Evolutionary conservation across 1,140 invertebrate species (phyloP).

Genomic region (Drosophila melanogaster): Release_6_plus_ISO1_MT NT_033779.5:277001-277500

Average conservation of each 20-base stretch:
- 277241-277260: constrained; percentile 29
- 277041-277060: constrained; percentile 44
- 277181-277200: constrained; percentile 45
- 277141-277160: constrained; percentile 56
- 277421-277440: background rate
- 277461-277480: no score
- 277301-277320: background rate
- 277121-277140: constrained; percentile 46
- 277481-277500: background rate
- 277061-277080: constrained; percentile 19
- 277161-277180: constrained; percentile 43
- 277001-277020: constrained; percentile 80
- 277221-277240: constrained; percentile 31
- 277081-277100: constrained; percentile 37
- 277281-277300: background rate
- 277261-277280: constrained; percentile 19
- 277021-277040: constrained; percentile 47
- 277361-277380: no score
- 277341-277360: background rate
- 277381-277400: no score
- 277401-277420: background rate
- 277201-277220: constrained; percentile 28
- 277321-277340: background rate
- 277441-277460: no score
- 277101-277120: constrained; percentile 42